Base-by-base conservation (phyloP, 2,113 vertebrate species). In the Diadophis punctatus region DNA sequence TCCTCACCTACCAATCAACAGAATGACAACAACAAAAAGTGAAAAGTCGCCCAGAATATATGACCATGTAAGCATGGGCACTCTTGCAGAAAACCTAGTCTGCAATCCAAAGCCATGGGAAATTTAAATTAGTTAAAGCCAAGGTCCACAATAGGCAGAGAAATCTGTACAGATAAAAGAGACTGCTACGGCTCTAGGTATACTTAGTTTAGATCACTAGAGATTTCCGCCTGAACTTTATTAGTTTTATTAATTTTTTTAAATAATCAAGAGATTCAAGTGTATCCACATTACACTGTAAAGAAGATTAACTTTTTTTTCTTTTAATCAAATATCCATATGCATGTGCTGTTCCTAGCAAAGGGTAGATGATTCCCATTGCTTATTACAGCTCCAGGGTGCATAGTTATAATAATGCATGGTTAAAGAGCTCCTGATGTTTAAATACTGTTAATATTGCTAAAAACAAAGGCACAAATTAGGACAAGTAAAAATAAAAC, bases 31-130 rank as follows among this genome's bases (percentile, higher is more conserved):
- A 96, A 95, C 91, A 46, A 92, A 95, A 97, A 95, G 86, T 94
- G 80, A 93, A 97, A 97, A 98, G 97, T 96, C 96, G 96, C 97
- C 96, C 94, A 97, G 97, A 97, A 98, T 97, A 96, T 97, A 97
- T 97, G 97, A 97, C 97, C 97, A 97, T 96, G 95, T 96, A 98
- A 98, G 98, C 98, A 98, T 98, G 98, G 98, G 98, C 98, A 99
- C 98, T 98, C 98, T 99, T 99, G 98, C 99, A 99, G 98, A 99
- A 99, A 99, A 98, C 98, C 98, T 97, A 98, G 98, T 98, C 98
- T 98, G 98, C 97, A 97, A 96, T 96, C 96, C 96, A 97, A 97
- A 98, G 97, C 95, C 97, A 96, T 94, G 95, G 97, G 97, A 98
- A 98, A 98, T 99, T 98, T 97, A 99, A 99, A 99, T 99, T 96